Percentiles rank a stretch among this genome's conserved stretches.
These are phyloP conservation scores for Acronicta psi DNA, from an alignment of 2,888 invertebrate species.

Conservation along the genomic window DNA sequence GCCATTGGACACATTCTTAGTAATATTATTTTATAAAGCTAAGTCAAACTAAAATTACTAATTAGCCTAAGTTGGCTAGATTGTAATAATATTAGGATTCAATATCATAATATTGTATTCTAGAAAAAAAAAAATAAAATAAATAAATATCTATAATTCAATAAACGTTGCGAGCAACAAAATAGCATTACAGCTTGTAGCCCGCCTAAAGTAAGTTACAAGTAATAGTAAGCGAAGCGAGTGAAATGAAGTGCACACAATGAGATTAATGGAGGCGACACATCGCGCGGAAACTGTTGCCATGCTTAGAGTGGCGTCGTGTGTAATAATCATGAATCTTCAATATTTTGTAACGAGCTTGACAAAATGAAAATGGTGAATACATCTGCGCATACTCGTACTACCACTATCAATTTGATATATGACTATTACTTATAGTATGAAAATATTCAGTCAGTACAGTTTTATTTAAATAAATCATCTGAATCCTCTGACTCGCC, in stretches of 20 bases:
- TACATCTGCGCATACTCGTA: conserved; percentile 23
- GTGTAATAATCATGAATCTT: conserved; percentile 42
- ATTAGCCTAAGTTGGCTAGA: no score
- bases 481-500: no score
- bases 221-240: conserved; percentile 47
- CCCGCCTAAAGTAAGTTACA: conserved; percentile 43
- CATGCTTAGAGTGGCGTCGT: conserved; percentile 44
- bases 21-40: no score
- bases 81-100: no score
- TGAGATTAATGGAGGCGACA: conserved; percentile 75
- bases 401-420: no score
- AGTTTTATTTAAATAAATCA: no score
- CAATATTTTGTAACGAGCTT: conserved; percentile 15
- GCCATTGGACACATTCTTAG: no score
- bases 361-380: conserved; percentile 3
- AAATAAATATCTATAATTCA: no score
- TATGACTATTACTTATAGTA: background rate
- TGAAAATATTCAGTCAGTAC: background rate
- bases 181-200: conserved; percentile 29
- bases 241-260: conserved; percentile 75
- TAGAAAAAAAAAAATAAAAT: background rate
- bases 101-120: no score
- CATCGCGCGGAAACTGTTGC: conserved; percentile 65
- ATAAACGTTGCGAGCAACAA: conserved; percentile 6
- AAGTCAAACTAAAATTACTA: no score